phyloP scores from a whole-genome alignment of 2,888 invertebrate genomes.

The Drosophila subsilvestris region DNA sequence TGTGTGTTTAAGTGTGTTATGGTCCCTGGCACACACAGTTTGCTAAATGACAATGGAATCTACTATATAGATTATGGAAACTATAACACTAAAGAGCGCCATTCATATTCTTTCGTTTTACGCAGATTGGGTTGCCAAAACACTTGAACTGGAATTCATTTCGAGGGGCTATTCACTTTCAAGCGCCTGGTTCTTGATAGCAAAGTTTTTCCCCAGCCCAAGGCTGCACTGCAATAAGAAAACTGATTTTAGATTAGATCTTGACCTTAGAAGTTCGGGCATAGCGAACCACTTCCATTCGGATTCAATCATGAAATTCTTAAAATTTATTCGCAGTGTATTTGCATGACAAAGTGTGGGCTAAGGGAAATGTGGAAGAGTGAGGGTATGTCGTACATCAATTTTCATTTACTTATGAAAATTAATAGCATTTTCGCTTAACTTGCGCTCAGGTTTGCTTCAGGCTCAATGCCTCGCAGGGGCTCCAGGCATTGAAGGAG shows the following conservation, averaged over 20 bases:
- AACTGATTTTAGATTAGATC: too few relatives aligned
- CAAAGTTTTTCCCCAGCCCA: constrained; percentile 9
- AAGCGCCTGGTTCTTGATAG: background rate
- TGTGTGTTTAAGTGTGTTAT: constrained; percentile 32
- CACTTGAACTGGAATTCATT: constrained; percentile 21
- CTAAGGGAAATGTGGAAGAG: background rate
- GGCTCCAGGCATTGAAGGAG: constrained; percentile 1
- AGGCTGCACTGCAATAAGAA: background rate
- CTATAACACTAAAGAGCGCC: constrained; percentile 30
- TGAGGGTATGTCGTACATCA: constrained; percentile 35
- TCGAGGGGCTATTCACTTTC: constrained; percentile 11
- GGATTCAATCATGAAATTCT: background rate
- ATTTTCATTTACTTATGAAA: constrained; percentile 62
- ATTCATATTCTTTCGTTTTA: constrained; percentile 22
- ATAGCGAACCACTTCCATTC: too few relatives aligned
- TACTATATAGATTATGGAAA: constrained; percentile 44
- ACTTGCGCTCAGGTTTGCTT: constrained; percentile 39
- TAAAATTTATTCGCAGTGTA: background rate
- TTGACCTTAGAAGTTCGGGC: too few relatives aligned
- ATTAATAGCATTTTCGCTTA: constrained; percentile 58
- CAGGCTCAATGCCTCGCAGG: background rate
- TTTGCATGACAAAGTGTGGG: background rate
- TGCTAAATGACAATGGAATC: constrained; percentile 53
- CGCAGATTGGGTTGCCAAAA: constrained; percentile 18
- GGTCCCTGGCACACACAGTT: constrained; percentile 43